A percentile compares a stretch with the other conserved stretches of the same genome.
phyloP scores from a whole-genome alignment of 2,113 vertebrate genomes.

The Chaetops frenatus region DNA sequence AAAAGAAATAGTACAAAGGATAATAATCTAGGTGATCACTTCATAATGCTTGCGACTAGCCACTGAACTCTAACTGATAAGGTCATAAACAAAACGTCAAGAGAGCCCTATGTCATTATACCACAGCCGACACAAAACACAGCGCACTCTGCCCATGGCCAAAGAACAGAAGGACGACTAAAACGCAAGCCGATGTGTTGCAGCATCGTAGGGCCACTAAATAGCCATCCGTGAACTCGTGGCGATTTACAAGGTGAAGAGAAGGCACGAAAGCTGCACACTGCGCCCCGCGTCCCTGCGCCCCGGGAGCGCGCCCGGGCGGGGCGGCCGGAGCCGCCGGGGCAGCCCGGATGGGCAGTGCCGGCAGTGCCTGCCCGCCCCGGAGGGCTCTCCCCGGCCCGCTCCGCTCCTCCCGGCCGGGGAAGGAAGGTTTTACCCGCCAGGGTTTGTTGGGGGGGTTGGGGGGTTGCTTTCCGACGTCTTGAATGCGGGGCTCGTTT shows the following conservation, averaged over 20 bases:
- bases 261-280: constrained; percentile 94
- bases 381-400: neutral
- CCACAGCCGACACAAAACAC: constrained; percentile 74
- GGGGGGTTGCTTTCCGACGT: constrained; percentile 9
- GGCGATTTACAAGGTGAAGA: constrained; percentile 96
- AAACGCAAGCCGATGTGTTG: constrained; percentile 94
- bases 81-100: constrained; percentile 76
- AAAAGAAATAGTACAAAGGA: constrained; percentile 77
- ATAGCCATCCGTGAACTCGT: constrained; percentile 95
- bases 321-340: neutral
- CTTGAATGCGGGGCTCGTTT: constrained; percentile 60
- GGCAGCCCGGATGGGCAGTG: neutral
- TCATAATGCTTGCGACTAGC: constrained; percentile 77
- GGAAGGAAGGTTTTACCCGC: neutral
- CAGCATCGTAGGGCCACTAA: constrained; percentile 99
- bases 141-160: constrained; percentile 75
- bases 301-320: constrained; percentile 77
- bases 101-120: constrained; percentile 74
- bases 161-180: constrained; percentile 80
- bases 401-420: neutral
- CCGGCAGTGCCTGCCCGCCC: neutral
- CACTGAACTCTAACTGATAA: constrained; percentile 77
- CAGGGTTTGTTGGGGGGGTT: neutral
- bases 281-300: constrained; percentile 85
- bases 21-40: constrained; percentile 77